These are phyloP conservation scores for Alauda arvensis DNA, from an alignment of 2,797 vertebrate species.

Conservation along the genomic window DNA sequence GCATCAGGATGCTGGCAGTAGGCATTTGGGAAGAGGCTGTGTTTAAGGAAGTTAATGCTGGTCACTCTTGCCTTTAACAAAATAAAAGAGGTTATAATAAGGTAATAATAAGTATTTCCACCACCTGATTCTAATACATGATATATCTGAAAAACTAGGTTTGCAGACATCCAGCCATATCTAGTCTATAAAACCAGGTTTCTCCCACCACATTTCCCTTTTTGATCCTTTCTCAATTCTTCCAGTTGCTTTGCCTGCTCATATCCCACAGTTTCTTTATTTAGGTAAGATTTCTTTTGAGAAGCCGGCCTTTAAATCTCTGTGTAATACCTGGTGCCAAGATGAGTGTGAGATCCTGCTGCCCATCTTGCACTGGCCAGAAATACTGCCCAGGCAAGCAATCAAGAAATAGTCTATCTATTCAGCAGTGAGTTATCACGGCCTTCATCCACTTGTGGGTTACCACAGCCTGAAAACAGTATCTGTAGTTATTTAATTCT, in stretches of 20 bases:
- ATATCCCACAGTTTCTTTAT: neutral
- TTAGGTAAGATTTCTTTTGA: neutral
- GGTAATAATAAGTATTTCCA: neutral
- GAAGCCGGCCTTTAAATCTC: neutral
- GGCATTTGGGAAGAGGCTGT: neutral
- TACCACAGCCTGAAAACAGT: neutral
- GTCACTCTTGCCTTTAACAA: neutral
- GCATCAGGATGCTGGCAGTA: neutral
- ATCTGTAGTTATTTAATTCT: neutral
- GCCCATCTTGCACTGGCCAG: neutral
- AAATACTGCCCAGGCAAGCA: neutral
- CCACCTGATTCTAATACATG: neutral
- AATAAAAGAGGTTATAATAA: neutral
- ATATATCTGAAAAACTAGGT: neutral
- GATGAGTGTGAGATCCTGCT: neutral
- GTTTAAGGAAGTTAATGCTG: neutral
- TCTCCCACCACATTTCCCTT: neutral
- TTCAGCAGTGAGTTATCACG: neutral
- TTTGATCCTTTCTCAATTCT: neutral
- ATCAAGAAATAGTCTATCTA: neutral
- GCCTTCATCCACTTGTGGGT: neutral
- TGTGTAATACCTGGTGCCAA: accelerated
- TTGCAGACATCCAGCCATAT: neutral
- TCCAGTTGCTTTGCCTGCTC: neutral
- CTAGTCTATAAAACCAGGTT: neutral